Evolutionary conservation across 2,797 vertebrate species (phyloP).

Genomic region (Anomalospiza imberbis): DNA sequence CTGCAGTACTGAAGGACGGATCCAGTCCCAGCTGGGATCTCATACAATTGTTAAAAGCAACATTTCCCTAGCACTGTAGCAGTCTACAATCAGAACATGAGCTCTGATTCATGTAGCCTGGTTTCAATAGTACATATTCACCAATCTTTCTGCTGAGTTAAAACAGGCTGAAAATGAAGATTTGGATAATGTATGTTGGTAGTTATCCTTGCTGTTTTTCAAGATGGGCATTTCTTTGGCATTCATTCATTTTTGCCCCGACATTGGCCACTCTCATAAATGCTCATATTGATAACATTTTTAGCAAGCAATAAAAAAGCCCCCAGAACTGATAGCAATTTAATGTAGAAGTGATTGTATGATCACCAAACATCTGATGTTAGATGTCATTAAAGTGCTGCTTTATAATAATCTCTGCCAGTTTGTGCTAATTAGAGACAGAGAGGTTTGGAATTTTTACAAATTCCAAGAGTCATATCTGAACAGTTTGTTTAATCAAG

Average conservation of each 20-base stretch:
- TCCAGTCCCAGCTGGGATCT: not conserved
- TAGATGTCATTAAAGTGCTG: constrained; percentile 94
- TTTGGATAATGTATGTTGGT: constrained; percentile 43
- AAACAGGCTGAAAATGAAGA: constrained; percentile 36
- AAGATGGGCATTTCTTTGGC: constrained; percentile 88
- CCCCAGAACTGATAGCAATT: constrained; percentile 61
- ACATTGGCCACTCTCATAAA: constrained; percentile 69
- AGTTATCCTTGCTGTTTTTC: constrained; percentile 63
- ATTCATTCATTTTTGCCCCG: constrained; percentile 74
- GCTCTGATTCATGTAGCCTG: constrained; percentile 32
- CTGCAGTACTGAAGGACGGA: not conserved
- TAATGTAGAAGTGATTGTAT: constrained; percentile 76
- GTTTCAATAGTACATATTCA: not conserved
- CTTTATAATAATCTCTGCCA: constrained; percentile 80
- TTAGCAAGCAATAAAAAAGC: constrained; percentile 65
- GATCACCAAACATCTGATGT: constrained; percentile 80
- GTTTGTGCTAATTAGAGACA: constrained; percentile 81
- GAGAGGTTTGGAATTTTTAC: constrained; percentile 73
- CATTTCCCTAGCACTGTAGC: constrained; percentile 33
- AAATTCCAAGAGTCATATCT: constrained; percentile 74
- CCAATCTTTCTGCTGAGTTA: constrained; percentile 47
- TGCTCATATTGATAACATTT: constrained; percentile 65
- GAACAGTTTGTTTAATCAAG: constrained; percentile 76
- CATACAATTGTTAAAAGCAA: not conserved
- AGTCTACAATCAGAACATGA: constrained; percentile 50